phyloP scores from a whole-genome alignment of 2,888 invertebrate species.

The Pollenia angustigena region DNA sequence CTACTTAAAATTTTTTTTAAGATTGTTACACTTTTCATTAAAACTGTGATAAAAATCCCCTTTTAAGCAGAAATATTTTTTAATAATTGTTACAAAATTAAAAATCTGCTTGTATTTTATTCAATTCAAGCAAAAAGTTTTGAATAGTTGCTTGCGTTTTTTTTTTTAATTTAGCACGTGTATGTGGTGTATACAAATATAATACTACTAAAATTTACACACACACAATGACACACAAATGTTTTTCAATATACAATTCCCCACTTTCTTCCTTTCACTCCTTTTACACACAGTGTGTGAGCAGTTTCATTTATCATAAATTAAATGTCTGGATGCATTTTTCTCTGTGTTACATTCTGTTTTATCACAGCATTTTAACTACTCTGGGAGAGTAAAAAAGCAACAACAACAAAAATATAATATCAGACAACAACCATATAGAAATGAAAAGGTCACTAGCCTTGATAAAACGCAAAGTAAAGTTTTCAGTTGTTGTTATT shows the following conservation, averaged over 20 bases:
- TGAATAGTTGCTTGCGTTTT: not conserved
- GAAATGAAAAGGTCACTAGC: slow-evolving; percentile 72
- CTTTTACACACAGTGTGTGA: not conserved
- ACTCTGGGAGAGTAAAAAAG: slow-evolving; percentile 54
- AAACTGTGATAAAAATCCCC: too few relatives aligned
- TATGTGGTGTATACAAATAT: slow-evolving; percentile 47
- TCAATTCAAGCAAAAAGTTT: not conserved
- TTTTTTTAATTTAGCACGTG: slow-evolving; percentile 59
- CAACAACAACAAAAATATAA: slow-evolving; percentile 11
- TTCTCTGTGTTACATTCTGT: slow-evolving; percentile 46
- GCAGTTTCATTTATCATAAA: slow-evolving; percentile 33
- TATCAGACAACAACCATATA: slow-evolving; percentile 35
- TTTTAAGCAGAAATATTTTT: too few relatives aligned
- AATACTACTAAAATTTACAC: slow-evolving; percentile 34
- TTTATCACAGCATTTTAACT: slow-evolving; percentile 43
- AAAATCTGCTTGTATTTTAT: not conserved
- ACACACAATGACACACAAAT: slow-evolving; percentile 1
- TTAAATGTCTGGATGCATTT: slow-evolving; percentile 60
- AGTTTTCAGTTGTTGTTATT: slow-evolving; percentile 26
- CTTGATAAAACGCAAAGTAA: slow-evolving; percentile 71
- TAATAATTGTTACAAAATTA: too few relatives aligned
- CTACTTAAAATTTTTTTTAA: too few relatives aligned
- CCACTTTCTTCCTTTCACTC: not conserved
- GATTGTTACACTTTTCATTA: too few relatives aligned
- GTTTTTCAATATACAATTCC: slow-evolving; percentile 3